Evolutionary conservation across 2,888 invertebrate species (phyloP), one percentile per base, ranked within the genome.

Genomic region (Synanthedon andrenaeformis): DNA sequence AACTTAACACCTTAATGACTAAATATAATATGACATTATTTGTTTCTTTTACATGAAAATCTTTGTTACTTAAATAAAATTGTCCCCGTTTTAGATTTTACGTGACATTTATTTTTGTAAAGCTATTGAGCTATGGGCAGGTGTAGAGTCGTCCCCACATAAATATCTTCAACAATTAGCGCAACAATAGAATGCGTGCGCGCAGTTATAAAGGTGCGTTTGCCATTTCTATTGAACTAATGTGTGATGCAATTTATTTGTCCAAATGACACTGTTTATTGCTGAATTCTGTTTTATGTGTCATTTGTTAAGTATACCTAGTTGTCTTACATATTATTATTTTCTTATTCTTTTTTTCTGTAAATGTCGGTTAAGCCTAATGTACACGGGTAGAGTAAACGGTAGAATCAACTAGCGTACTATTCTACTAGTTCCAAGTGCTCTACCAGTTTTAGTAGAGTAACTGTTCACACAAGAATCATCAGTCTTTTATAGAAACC

Each of bases 101-200:
- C n/a, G 45, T 13, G 10, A 45, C 45, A 45, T 45, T 45, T 14
- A 45, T 35, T 35, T 10, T 35, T 12, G 49, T 17, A 3, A 17
- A 49, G 50, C 49, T 19, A 51, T 48, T 42, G 50, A 52, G 23
- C 12, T 35, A 14, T 23, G 56, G 55, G 69, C 75, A 74, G 75
- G 72, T 76, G 68, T 66, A 56, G 57, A 64, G 58, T 61, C 58
- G 56, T 58, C 58, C 60, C 59, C 66, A 63, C 58, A 67, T 65
- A 49, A 67, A 69, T 61, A 65, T 70, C 58, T 66, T 57, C 58
- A 64, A 66, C 67, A 71, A 75, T 75, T 75, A 70, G 59, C 56
- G 42, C 54, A 56, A 73, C 70, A 74, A 74, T 65, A 59, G 64
- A 35, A 55, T 62, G 63, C 66, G 65, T 60, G 67, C 65, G 69